Conservation (phyloP, 2,113 vertebrate species). For the Chinchilla lanigera region DNA sequence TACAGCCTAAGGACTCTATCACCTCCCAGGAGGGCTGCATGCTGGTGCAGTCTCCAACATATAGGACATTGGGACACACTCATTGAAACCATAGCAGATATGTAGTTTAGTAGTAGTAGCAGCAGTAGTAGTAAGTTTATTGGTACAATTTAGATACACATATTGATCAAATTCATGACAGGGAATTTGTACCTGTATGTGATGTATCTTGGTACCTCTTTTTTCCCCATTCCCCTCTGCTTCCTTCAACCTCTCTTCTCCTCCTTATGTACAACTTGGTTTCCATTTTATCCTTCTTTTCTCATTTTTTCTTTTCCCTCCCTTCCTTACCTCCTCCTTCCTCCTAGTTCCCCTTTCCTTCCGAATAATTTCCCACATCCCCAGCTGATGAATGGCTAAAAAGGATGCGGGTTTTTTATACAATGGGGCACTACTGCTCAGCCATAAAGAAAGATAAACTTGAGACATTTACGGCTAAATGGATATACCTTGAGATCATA, state of each 20-base stretch:
- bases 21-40: too few relatives aligned
- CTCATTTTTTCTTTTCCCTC: not conserved
- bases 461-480: not conserved
- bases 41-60: not conserved
- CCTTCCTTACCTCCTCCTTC: not conserved
- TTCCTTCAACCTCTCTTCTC: not conserved
- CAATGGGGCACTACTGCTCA: not conserved
- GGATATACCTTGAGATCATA: not conserved
- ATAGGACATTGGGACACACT: not conserved
- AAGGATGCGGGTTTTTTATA: not conserved
- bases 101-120: not conserved
- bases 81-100: not conserved
- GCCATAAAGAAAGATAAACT: not conserved
- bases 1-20: not conserved
- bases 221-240: not conserved
- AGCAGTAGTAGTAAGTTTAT: not conserved
- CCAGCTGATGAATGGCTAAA: not conserved
- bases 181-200: not conserved
- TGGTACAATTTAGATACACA: not conserved
- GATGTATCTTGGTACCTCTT: not conserved
- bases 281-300: not conserved
- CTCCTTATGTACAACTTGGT: not conserved
- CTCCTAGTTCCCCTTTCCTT: not conserved
- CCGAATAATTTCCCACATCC: not conserved
- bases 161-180: not conserved